These are phyloP conservation scores for Ruditapes philippinarum DNA, from an alignment of 1,140 invertebrate genomes.

Conservation along the genomic window DNA sequence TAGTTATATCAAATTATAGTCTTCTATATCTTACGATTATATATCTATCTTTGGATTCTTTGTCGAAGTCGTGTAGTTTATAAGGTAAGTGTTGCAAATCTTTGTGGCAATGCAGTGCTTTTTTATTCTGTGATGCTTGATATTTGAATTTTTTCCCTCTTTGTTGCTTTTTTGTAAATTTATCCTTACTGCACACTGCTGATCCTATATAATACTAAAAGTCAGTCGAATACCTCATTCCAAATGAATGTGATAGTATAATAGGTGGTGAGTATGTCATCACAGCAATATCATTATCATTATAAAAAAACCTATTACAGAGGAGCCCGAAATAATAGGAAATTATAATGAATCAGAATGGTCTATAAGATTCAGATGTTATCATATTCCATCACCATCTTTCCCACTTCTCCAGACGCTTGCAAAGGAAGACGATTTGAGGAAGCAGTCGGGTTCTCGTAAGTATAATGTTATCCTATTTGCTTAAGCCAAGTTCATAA, in stretches of 20 bases:
- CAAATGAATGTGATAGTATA: no score
- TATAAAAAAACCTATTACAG: constrained; percentile 68
- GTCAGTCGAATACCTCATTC: no score
- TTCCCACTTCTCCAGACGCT: constrained; percentile 92
- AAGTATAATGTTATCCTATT: background rate
- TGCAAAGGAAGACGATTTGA: constrained; percentile 71
- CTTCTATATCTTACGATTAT: no score
- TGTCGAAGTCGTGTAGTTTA: background rate
- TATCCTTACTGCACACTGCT: no score
- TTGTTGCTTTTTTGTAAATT: background rate
- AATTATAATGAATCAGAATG: constrained; percentile 84
- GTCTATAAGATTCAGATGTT: constrained; percentile 90
- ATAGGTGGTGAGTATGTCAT: no score
- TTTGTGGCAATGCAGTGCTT: background rate
- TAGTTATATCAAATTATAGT: no score
- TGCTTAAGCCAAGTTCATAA: no score
- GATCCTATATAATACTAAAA: no score
- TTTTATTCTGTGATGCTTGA: background rate
- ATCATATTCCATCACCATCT: constrained; percentile 94
- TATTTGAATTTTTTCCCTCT: background rate
- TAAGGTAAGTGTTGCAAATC: background rate
- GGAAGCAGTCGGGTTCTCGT: constrained; percentile 26
- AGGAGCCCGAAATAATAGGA: constrained; percentile 77
- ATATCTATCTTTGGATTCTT: no score
- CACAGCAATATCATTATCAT: no score